phyloP scores from a whole-genome alignment of 2,113 vertebrate genomes.

The Oreochromis tanganicae region DNA sequence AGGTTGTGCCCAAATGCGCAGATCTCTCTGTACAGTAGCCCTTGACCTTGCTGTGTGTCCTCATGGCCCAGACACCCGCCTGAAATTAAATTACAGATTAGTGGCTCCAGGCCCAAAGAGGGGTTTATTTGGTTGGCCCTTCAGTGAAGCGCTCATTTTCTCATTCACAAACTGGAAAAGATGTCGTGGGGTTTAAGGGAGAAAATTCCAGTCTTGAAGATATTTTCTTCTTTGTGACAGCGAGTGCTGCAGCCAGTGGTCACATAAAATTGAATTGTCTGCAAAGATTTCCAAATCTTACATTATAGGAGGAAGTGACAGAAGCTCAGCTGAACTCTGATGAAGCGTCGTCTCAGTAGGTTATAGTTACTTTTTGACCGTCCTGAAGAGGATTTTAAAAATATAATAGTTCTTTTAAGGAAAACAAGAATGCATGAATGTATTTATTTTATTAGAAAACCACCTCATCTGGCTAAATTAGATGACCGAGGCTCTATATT shows the following conservation, averaged over 20 bases:
- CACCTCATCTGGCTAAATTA: background rate
- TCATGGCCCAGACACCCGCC: conserved; percentile 52
- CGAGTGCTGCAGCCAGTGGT: background rate
- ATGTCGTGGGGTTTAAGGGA: conserved; percentile 50
- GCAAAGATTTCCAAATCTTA: conserved; percentile 16
- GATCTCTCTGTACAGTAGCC: conserved; percentile 62
- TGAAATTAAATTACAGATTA: conserved; percentile 75
- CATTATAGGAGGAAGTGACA: background rate
- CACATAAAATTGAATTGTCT: background rate
- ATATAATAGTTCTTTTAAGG: conserved; percentile 29
- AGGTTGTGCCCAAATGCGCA: conserved; percentile 40
- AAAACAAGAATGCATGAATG: background rate
- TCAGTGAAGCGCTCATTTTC: conserved; percentile 38
- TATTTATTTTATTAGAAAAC: background rate
- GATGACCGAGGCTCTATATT: background rate
- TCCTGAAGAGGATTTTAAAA: conserved; percentile 17
- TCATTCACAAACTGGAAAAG: conserved; percentile 24
- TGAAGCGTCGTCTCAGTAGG: background rate
- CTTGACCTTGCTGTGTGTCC: conserved; percentile 67
- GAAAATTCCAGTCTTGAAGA: conserved; percentile 44
- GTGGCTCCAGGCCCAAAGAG: conserved; percentile 52
- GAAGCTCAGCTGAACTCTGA: background rate
- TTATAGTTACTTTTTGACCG: background rate
- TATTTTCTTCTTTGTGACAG: conserved; percentile 13
- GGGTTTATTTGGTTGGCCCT: conserved; percentile 62